Evolutionary conservation across 2,888 invertebrate species (phyloP), one percentile per base, ranked within the genome.

Genomic region (Callyntrura sp.): DNA sequence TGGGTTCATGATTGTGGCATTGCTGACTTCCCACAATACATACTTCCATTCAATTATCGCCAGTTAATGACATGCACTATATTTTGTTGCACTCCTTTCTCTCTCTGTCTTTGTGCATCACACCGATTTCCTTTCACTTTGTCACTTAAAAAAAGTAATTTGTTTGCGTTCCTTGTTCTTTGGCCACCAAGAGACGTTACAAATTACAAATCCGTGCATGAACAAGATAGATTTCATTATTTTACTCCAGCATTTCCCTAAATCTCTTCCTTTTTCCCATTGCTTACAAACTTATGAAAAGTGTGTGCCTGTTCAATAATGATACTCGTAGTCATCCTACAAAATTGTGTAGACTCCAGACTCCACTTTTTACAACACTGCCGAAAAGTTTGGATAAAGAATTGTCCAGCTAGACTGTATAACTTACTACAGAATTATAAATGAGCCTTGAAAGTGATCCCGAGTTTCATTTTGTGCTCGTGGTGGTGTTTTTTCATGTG

Each of bases 361-460:
- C n/a, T 62, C 43, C 70, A 70, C 70, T 76, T 76, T 48, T 76
- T 48, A 51, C 55, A 55, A 57, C 12, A n/a, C 23, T 25, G 17
- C 25, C 0, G 57, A 55, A 35, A 79, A 79, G 79, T 79, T 79
- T 79, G 79, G 60, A 76, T 17, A 76, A 20, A 51, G 55, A 78
- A 79, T 79, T 79, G 79, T 60, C 79, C 60, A 17, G 60, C 17
- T 57, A 51, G 11, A 17, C 8, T 70, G 17, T 70, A 65, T 3
- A 62, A 45, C 45, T 45, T 78, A 78, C 51, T 55, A 51, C 55
- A 51, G 55, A 20, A 78, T 78, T 55, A 78, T 51, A 78, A 78
- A 78, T 78, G 51, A 60, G 55, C 57, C 60, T 79, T 57, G 35
- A 79, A 79, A 79, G 60, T 35, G 57, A 62, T 62, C 11, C 62